Conservation (phyloP, 2,888 invertebrate genomes). For the Phalera bucephala region DNA sequence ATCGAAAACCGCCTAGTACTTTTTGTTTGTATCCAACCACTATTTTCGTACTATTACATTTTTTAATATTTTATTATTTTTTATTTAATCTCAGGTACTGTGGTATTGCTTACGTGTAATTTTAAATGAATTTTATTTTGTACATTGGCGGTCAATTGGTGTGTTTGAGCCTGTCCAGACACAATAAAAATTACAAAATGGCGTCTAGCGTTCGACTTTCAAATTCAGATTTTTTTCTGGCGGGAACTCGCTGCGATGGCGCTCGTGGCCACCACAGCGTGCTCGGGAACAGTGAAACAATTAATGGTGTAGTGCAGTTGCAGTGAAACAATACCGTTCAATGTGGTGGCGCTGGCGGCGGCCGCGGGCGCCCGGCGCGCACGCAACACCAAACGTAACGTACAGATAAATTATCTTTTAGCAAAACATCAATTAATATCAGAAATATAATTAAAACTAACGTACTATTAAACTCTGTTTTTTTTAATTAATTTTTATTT, state of each 20-base stretch:
- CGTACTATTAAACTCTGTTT: slow-evolving; percentile 75
- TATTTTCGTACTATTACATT: slow-evolving; percentile 68
- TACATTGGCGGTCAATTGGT: slow-evolving; percentile 55
- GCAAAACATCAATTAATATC: slow-evolving; percentile 81
- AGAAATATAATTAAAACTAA: slow-evolving; percentile 81
- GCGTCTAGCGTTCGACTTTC: slow-evolving; percentile 2
- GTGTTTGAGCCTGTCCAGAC: slow-evolving; percentile 34
- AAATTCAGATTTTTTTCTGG: slow-evolving; percentile 19
- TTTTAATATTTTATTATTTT: slow-evolving; percentile 48
- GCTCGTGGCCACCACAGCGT: slow-evolving; percentile 27
- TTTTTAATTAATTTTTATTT: slow-evolving; percentile 50
- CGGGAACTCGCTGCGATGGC: slow-evolving; percentile 16
- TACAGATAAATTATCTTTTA: slow-evolving; percentile 77
- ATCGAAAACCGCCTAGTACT: slow-evolving; percentile 46
- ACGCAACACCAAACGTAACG: slow-evolving; percentile 66
- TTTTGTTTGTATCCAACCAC: slow-evolving; percentile 50
- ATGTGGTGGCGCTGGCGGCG: slow-evolving; percentile 40
- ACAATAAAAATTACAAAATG: slow-evolving; percentile 6
- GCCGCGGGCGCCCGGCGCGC: slow-evolving; percentile 38
- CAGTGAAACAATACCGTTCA: slow-evolving; percentile 25
- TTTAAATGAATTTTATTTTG: slow-evolving; percentile 58
- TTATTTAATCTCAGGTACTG: slow-evolving; percentile 74
- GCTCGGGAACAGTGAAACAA: slow-evolving; percentile 45
- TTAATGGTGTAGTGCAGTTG: slow-evolving; percentile 39
- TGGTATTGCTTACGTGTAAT: slow-evolving; percentile 79